Conservation (phyloP, 2,888 invertebrate species). For the Pseudococcus jackbeardsleyi region DNA sequence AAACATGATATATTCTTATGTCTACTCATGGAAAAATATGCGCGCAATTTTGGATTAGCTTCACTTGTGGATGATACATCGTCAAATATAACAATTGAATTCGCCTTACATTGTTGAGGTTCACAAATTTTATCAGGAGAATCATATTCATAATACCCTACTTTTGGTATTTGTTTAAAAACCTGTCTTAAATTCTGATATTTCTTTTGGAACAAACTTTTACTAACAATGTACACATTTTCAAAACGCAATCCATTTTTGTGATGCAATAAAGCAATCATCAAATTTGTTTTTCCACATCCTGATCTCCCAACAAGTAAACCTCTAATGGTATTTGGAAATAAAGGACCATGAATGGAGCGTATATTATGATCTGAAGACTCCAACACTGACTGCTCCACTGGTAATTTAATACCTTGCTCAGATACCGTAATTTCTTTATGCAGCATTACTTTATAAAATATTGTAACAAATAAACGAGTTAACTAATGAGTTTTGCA, state of each 20-base stretch:
- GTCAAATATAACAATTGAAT: slow-evolving; percentile 70
- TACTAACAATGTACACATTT: slow-evolving; percentile 67
- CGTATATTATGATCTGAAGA: neutral
- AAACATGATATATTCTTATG: slow-evolving; percentile 67
- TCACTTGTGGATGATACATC: slow-evolving; percentile 69
- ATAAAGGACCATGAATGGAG: slow-evolving; percentile 68
- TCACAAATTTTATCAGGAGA: neutral
- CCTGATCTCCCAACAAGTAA: slow-evolving; percentile 67
- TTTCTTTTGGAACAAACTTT: slow-evolving; percentile 68
- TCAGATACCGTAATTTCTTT: too few species aligned
- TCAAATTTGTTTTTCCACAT: slow-evolving; percentile 67
- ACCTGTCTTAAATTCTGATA: slow-evolving; percentile 67
- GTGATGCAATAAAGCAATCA: slow-evolving; percentile 66
- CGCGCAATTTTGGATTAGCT: slow-evolving; percentile 65
- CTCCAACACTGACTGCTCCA: too few species aligned
- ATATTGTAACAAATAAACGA: too few species aligned
- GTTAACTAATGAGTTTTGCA: too few species aligned
- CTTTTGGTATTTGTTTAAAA: neutral
- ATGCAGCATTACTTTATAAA: too few species aligned
- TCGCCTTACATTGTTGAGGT: slow-evolving; percentile 67
- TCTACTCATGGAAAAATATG: slow-evolving; percentile 67
- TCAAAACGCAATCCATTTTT: slow-evolving; percentile 67
- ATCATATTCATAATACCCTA: neutral
- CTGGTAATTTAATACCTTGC: too few species aligned
- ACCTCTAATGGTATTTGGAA: slow-evolving; percentile 68